Base-by-base conservation (phyloP, 2,113 vertebrate species). In the Strigops habroptila region DNA sequence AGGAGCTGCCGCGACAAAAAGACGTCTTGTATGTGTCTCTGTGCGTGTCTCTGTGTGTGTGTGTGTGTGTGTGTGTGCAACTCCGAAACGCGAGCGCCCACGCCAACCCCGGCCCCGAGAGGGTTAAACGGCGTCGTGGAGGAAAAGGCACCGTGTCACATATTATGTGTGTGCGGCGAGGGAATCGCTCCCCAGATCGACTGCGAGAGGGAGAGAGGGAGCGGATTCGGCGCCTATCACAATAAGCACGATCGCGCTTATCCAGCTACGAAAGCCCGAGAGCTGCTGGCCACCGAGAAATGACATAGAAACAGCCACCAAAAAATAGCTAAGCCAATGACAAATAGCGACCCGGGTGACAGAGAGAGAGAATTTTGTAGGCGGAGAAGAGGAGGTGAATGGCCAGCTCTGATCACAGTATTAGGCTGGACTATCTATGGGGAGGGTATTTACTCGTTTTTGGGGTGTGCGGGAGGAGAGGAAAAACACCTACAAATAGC, bases 301-400 rank as follows among this genome's bases (percentile, higher is more conserved):
- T 90, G 95, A 96, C 84, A 95, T 89, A 85, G 96, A 96, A 96
- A 95, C 90, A 88, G 82, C 87, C 88, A 95, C 89, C 90, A 91
- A 96, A 95, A 95, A 94, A 95, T 77, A 96, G 91, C 94, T 65
- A 60, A 91, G 89, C 91, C 89, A 95, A 96, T 95, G 93, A 93
- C 92, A 95, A 97, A 94, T 88, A 96, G 93, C 94, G 93, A 78
- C 71, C 95, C 93, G 96, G 43, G 83, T 95, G 96, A 97, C 96
- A 95, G 92, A 73, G 88, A 97, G 90, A 57, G 90, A 86, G 60
- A 70, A 90, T 93, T 95, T 90, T 74, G 95, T 93, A 97, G 96
- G 96, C 94, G 96, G 95, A 95, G 96, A 95, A 91, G 94, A 95
- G 93, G 93, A 91, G 95, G 95, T 93, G 96, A 97, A 97, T 97